phyloP scores from a whole-genome alignment of 2,797 vertebrate genomes.

The Microctenopoma lineatum region DNA sequence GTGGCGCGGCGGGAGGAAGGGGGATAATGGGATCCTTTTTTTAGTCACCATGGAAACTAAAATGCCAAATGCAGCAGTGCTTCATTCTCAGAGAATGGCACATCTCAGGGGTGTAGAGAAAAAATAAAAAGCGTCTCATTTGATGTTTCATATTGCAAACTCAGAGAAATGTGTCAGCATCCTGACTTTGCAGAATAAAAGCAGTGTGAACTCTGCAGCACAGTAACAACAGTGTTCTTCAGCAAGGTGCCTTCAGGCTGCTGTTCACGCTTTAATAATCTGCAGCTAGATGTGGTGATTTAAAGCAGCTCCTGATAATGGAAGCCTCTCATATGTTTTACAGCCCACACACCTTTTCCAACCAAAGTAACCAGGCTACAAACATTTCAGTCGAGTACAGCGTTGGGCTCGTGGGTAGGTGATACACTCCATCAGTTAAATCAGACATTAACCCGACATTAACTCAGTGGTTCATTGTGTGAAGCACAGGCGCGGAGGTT shows the following conservation, averaged over 20 bases:
- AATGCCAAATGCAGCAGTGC: slow-evolving; percentile 52
- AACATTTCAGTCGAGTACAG: too few species aligned
- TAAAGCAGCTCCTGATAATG: not conserved
- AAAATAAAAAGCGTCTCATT: not conserved
- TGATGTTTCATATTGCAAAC: slow-evolving; percentile 2
- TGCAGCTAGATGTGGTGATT: not conserved
- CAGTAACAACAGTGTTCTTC: not conserved
- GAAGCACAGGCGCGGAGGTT: too few species aligned
- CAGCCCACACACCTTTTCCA: not conserved
- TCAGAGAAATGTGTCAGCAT: not conserved
- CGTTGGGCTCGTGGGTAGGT: too few species aligned
- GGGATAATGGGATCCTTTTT: not conserved
- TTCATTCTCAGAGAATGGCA: slow-evolving; percentile 1
- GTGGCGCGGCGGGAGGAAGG: not conserved
- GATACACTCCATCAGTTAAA: too few species aligned
- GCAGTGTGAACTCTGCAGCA: not conserved
- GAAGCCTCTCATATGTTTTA: too few species aligned
- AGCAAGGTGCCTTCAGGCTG: not conserved
- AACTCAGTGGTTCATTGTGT: too few species aligned
- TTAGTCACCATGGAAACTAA: slow-evolving; percentile 68
- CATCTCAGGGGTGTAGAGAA: slow-evolving; percentile 8
- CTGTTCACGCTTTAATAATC: not conserved
- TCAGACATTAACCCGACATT: too few species aligned
- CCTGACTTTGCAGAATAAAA: slow-evolving; percentile 1
- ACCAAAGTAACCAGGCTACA: not conserved